Percentiles rank a stretch among this genome's conserved stretches.
Evolutionary conservation across 2,113 vertebrate genomes (phyloP).

Genomic region (Numenius arquata): DNA sequence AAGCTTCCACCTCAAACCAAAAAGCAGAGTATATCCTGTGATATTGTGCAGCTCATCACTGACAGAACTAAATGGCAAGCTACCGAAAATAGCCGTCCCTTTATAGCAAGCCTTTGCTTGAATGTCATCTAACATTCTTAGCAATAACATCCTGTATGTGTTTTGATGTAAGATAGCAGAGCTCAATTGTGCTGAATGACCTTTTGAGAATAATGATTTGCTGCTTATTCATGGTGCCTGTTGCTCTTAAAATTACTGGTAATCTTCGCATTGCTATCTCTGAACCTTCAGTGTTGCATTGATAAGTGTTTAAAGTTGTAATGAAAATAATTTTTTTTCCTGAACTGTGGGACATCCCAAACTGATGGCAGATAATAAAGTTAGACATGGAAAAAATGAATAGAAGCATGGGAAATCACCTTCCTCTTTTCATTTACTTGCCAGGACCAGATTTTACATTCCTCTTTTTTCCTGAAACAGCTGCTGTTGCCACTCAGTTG

Average conservation of each 20-base stretch:
- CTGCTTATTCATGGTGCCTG: neutral
- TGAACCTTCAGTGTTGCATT: neutral
- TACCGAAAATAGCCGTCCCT: conserved; percentile 10
- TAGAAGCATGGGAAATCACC: neutral
- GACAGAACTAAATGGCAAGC: conserved; percentile 31
- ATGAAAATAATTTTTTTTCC: neutral
- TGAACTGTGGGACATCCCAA: neutral
- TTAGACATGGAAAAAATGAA: neutral
- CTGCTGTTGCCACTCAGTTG: neutral
- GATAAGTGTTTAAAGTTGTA: neutral
- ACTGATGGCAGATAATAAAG: neutral
- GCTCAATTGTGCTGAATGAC: conserved; percentile 19
- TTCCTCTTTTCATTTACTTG: neutral
- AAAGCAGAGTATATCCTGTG: neutral
- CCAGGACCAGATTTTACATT: neutral
- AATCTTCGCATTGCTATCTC: neutral
- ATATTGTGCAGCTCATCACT: neutral
- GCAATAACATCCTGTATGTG: neutral
- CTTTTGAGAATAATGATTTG: conserved; percentile 54
- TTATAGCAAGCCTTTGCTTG: neutral
- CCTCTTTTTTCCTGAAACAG: neutral
- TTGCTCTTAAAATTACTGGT: neutral
- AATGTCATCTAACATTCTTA: conserved; percentile 19
- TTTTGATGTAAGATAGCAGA: conserved; percentile 33
- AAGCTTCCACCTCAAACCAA: neutral